Conservation (phyloP, 2,888 invertebrate species). For the Aporophyla lueneburgensis region DNA sequence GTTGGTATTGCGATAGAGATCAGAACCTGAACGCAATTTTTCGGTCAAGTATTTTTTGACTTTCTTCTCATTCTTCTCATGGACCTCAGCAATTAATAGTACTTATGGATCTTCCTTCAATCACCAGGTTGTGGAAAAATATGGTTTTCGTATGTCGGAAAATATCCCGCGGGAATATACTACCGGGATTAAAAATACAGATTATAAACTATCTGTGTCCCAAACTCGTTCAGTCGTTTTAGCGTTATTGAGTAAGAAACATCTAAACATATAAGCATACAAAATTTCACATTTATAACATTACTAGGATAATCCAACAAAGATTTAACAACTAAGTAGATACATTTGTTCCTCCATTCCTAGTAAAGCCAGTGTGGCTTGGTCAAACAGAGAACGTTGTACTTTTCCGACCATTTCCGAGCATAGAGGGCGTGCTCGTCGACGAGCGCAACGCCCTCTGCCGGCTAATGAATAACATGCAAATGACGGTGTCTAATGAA, state of each 20-base stretch:
- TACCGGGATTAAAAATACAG: no score
- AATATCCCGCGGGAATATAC: no score
- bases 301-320: not conserved
- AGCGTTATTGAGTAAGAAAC: not conserved
- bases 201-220: not conserved
- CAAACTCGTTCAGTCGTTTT: not conserved
- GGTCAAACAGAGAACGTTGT: conserved; percentile 58
- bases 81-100: not conserved
- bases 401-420: conserved; percentile 62
- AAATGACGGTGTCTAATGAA: conserved; percentile 86
- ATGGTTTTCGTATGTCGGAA: not conserved
- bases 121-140: not conserved
- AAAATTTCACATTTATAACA: not conserved
- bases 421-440: conserved; percentile 57
- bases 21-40: not conserved
- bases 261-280: not conserved
- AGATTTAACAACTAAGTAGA: conserved; percentile 7
- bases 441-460: conserved; percentile 70
- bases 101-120: not conserved
- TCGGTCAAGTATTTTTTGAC: not conserved
- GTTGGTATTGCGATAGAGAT: not conserved
- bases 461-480: conserved; percentile 87
- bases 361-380: conserved; percentile 43
- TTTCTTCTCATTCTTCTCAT: no score
- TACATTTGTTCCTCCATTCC: conserved; percentile 17